Conservation (phyloP, 2,888 invertebrate species). For the Pherbina coryleti region DNA sequence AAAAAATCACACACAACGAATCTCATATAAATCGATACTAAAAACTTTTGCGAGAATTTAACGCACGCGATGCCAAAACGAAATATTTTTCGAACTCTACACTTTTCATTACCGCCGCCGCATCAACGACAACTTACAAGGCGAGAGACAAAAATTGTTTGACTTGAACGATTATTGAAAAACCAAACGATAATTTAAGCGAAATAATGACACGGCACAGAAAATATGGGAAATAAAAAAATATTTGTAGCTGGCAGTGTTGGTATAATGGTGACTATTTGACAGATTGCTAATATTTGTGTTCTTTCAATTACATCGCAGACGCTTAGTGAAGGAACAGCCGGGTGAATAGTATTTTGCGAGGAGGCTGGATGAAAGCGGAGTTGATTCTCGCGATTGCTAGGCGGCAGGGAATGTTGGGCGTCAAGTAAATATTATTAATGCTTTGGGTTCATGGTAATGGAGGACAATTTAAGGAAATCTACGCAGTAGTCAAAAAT, state of each 20-base stretch:
- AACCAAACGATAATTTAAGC: neutral
- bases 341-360: too few relatives aligned
- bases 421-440: too few relatives aligned
- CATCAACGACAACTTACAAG: neutral
- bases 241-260: constrained; percentile 6
- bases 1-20: neutral
- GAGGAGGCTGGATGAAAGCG: too few relatives aligned
- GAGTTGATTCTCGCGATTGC: too few relatives aligned
- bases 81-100: constrained; percentile 18
- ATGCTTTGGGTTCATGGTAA: too few relatives aligned
- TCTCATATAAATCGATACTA: constrained; percentile 1
- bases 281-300: neutral
- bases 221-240: neutral
- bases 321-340: too few relatives aligned
- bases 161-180: neutral
- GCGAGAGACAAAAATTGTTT: neutral
- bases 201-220: neutral
- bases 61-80: constrained; percentile 31
- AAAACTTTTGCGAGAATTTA: neutral
- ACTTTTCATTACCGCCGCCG: neutral
- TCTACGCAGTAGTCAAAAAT: too few relatives aligned
- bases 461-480: too few relatives aligned
- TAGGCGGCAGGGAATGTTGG: too few relatives aligned
- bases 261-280: neutral
- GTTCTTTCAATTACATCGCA: too few relatives aligned